phyloP scores from a whole-genome alignment of 2,888 invertebrate genomes.

The Gandaritis pyraliata region DNA sequence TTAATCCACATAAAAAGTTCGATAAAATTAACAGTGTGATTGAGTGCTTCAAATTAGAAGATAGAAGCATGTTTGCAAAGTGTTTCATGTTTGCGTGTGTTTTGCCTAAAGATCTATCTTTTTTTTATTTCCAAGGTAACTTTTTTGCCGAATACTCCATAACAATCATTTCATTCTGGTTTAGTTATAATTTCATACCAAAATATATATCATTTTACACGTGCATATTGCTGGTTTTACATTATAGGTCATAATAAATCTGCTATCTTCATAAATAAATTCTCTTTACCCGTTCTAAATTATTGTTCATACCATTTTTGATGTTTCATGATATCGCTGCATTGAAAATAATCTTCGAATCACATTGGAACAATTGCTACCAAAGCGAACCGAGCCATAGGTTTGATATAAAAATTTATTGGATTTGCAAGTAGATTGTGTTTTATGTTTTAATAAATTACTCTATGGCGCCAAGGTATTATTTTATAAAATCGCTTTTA shows the following conservation, averaged over 20 bases:
- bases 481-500: conserved; percentile 38
- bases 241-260: background rate
- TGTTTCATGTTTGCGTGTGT: conserved; percentile 29
- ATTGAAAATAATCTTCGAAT: conserved; percentile 67
- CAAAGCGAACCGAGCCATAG: conserved; percentile 81
- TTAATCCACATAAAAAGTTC: background rate
- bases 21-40: background rate
- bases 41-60: background rate
- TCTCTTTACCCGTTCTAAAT: conserved; percentile 52
- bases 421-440: conserved; percentile 75
- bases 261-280: conserved; percentile 8
- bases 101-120: conserved; percentile 10
- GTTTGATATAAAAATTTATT: conserved; percentile 80
- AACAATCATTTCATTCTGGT: conserved; percentile 16
- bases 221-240: conserved; percentile 13
- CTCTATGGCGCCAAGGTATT: conserved; percentile 48
- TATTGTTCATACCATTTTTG: conserved; percentile 68
- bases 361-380: conserved; percentile 67
- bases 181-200: background rate
- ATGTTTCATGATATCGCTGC: conserved; percentile 81
- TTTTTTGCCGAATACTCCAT: conserved; percentile 23
- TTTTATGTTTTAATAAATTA: conserved; percentile 50
- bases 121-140: conserved; percentile 20
- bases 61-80: conserved; percentile 24
- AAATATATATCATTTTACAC: conserved; percentile 1